Evolutionary conservation across 1,140 invertebrate species (phyloP).

Genomic region (Phthorimaea operculella): DNA sequence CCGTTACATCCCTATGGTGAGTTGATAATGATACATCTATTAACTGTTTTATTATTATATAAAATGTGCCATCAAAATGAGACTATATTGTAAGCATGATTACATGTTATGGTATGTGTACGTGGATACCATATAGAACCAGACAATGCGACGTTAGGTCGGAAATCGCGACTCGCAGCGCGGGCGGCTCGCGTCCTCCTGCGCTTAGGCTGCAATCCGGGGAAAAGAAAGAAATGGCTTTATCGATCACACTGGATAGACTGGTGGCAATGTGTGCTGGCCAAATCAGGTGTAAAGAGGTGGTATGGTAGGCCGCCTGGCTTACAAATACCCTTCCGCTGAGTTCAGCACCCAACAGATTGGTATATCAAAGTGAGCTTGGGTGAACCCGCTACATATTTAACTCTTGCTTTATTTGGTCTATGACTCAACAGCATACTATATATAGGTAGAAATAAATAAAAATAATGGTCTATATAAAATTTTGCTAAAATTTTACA

Average conservation of each 20-base stretch:
- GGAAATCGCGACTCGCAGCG: conserved; percentile 16
- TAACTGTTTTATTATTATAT: background rate
- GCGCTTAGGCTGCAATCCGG: conserved; percentile 62
- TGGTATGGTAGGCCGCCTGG: no score
- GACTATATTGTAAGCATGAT: conserved; percentile 1
- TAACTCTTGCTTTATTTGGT: no score
- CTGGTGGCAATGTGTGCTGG: background rate
- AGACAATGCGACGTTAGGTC: background rate
- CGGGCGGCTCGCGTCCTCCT: conserved; percentile 27
- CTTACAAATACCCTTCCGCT: no score
- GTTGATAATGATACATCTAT: background rate
- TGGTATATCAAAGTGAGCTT: no score
- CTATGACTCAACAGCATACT: no score
- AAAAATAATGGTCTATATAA: no score
- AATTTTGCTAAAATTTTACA: no score
- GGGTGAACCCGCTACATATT: no score
- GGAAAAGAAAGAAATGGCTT: conserved; percentile 26
- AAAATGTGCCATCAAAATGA: conserved; percentile 4
- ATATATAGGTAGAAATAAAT: no score
- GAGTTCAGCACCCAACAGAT: no score
- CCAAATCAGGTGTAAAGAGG: no score
- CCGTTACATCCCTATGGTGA: no score
- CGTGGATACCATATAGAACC: conserved; percentile 17
- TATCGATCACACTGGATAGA: conserved; percentile 9
- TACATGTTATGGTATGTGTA: conserved; percentile 1